phyloP scores from a whole-genome alignment of 2,888 invertebrate species.

The Cephonodes hylas region DNA sequence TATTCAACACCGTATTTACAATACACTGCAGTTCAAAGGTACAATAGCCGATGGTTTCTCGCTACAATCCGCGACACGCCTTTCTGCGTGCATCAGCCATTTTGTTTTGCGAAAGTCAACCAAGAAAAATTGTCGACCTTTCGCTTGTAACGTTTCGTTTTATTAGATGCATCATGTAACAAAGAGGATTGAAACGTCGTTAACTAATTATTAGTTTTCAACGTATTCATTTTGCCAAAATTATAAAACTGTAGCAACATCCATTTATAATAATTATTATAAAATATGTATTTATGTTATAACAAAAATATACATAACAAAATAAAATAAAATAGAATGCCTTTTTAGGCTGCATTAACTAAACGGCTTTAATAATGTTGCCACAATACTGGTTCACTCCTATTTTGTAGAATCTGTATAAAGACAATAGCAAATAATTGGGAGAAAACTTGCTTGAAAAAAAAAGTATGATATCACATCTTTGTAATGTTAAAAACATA shows the following conservation, averaged over 20 bases:
- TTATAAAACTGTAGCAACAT: too few species aligned
- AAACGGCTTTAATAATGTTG: background rate
- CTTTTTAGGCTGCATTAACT: background rate
- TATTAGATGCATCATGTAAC: background rate
- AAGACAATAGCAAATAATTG: too few species aligned
- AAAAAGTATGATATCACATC: too few species aligned
- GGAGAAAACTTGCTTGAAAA: too few species aligned
- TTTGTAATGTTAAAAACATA: too few species aligned
- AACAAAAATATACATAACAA: background rate
- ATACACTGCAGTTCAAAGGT: slow-evolving; percentile 73
- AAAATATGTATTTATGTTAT: too few species aligned
- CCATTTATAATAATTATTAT: too few species aligned
- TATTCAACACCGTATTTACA: slow-evolving; percentile 70
- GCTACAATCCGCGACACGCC: slow-evolving; percentile 71
- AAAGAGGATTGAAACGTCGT: background rate
- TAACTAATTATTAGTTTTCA: too few species aligned
- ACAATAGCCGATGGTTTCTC: slow-evolving; percentile 57
- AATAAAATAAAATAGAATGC: background rate
- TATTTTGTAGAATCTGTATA: too few species aligned
- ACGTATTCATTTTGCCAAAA: too few species aligned
- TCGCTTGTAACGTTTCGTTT: slow-evolving; percentile 25
- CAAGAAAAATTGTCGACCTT: slow-evolving; percentile 35
- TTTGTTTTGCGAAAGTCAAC: slow-evolving; percentile 52
- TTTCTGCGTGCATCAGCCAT: slow-evolving; percentile 74
- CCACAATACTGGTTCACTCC: too few species aligned